These are phyloP conservation scores for Odontomachus brunneus DNA, from an alignment of 1,140 invertebrate species.

Conservation along the genomic window DNA sequence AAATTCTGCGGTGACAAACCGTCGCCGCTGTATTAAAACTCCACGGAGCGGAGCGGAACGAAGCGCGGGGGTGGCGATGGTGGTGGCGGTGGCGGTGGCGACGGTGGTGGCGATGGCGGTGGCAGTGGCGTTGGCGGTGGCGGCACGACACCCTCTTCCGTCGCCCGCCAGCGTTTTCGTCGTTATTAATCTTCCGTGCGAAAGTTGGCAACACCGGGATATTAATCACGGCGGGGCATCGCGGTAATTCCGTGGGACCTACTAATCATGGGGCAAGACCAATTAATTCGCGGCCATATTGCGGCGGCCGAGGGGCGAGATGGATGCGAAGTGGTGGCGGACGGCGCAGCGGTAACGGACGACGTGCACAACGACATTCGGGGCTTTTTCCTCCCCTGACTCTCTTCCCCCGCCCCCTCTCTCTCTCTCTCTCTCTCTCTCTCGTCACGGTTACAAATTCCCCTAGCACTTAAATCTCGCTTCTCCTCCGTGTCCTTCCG, in stretches of 20 bases:
- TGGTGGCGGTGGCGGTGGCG: not conserved
- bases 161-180: conserved; percentile 41
- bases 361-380: conserved; percentile 34
- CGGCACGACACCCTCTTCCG: conserved; percentile 27
- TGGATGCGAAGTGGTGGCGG: conserved; percentile 31
- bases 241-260: conserved; percentile 78
- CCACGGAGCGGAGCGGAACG: conserved; percentile 4
- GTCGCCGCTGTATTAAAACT: conserved; percentile 76
- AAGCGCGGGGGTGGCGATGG: not conserved
- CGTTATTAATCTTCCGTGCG: conserved; percentile 80
- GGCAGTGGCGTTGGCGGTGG: not conserved
- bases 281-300: conserved; percentile 78
- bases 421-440: too few species aligned
- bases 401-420: not conserved
- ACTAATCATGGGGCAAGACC: conserved; percentile 79
- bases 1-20: conserved; percentile 66
- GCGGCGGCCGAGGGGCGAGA: conserved; percentile 42
- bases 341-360: conserved; percentile 33
- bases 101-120: not conserved
- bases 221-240: conserved; percentile 80
- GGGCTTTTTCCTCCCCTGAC: conserved; percentile 41
- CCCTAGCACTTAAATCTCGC: conserved; percentile 40
- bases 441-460: conserved; percentile 26
- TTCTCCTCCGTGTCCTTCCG: not conserved
- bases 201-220: conserved; percentile 79